Evolutionary conservation across 2,113 vertebrate species (phyloP), one percentile per base, ranked within the genome.

Genomic region (Murina feae): DNA sequence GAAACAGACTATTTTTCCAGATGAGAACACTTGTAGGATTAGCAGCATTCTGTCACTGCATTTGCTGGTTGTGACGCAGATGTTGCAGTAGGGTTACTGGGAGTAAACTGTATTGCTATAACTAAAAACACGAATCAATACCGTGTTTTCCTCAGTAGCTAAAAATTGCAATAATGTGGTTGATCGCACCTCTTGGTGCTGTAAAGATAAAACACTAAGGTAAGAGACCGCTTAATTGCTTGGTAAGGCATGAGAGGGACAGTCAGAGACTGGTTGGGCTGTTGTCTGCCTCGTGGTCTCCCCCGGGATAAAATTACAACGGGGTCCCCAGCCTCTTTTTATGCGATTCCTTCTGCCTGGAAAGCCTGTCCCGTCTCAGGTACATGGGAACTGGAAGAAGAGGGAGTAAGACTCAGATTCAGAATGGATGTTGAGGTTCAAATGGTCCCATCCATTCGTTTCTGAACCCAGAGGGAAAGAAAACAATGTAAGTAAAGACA

Each of bases 91-190:
- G 83, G 44, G 16, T 75, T 89, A 12, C 42, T 68, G 63, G 25
- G 37, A 74, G 88, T 82, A 78, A 88, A 78, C 53, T 84, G 9
- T 49, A 55, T 91, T 53, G 71, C 68, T 87, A 16, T 68, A 58
- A 21, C 58, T 90, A 72, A 95, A 84, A 81, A 44, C 68, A 83
- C 44, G 93, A 86, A 69, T 49, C 65, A 93, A 83, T 91, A 47
- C 84, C 58, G 32, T 35, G 55, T 75, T 90, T 95, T 51, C 37
- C 68, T 90, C 53, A 16, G 23, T 72, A 92, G 47, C 87, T 44
- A 91, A 74, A 93, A 79, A 68, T 10, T 47, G 4, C 65, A 63
- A 47, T 68, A 80, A 51, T 68, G 6, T 65, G 63, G 30, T 51
- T 74, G n/a, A 18, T n/a, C 49, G 3, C 75, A 53, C 53, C 65